phyloP scores from a whole-genome alignment of 2,113 vertebrate genomes.

The Jacana jacana region DNA sequence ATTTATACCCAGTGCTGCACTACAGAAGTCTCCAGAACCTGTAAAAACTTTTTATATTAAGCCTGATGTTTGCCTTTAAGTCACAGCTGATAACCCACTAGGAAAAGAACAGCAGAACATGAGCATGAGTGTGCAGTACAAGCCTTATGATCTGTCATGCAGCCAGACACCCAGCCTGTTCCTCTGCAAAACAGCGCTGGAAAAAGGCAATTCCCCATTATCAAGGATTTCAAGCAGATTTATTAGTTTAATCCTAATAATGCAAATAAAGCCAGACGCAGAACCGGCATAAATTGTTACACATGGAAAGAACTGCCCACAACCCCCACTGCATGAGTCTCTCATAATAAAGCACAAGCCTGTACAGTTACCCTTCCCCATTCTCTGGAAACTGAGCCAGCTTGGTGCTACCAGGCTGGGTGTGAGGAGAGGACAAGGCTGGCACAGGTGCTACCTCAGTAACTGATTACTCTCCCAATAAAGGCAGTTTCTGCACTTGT shows the following conservation, averaged over 20 bases:
- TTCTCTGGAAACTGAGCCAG: neutral
- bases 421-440: neutral
- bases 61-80: neutral
- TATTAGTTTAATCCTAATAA: constrained; percentile 1
- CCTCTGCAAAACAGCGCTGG: accelerated
- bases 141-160: neutral
- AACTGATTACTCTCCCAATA: accelerated
- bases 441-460: neutral
- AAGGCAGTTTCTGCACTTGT: neutral
- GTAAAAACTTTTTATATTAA: neutral
- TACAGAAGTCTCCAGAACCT: neutral
- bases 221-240: neutral
- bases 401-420: neutral
- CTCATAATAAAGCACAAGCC: neutral
- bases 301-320: neutral
- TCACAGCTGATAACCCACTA: neutral
- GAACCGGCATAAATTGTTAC: neutral
- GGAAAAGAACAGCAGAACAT: neutral
- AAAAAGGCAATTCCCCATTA: neutral
- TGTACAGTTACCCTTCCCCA: neutral
- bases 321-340: accelerated
- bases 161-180: neutral
- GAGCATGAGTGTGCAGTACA: accelerated
- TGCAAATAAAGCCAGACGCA: neutral
- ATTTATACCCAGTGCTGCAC: neutral